These are phyloP conservation scores for Manis crassicaudata DNA, from an alignment of 2,797 vertebrate genomes.

Conservation along the genomic window DNA sequence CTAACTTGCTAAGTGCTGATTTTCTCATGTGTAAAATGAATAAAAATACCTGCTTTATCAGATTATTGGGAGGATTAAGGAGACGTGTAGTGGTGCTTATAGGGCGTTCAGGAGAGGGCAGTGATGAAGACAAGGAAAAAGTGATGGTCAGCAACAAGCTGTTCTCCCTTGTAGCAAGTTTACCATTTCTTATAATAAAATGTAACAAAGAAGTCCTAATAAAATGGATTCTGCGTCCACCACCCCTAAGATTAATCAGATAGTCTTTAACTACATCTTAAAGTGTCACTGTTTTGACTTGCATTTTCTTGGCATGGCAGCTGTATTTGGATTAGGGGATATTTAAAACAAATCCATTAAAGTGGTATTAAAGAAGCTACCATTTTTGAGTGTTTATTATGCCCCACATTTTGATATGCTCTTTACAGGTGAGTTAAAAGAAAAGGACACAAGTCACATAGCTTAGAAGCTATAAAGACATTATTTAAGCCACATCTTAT, in stretches of 20 bases:
- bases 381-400: background rate
- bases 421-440: background rate
- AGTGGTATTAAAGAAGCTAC: background rate
- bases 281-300: background rate
- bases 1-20: background rate
- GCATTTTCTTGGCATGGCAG: background rate
- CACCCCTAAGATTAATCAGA: background rate
- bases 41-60: background rate
- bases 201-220: background rate
- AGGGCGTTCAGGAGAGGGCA: background rate
- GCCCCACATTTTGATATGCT: background rate
- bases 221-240: background rate
- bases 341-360: background rate
- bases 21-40: background rate
- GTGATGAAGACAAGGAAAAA: background rate
- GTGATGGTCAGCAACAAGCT: background rate
- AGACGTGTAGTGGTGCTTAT: background rate
- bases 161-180: background rate
- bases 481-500: background rate
- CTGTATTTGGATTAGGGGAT: background rate
- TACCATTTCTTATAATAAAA: background rate
- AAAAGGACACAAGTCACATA: background rate
- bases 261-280: background rate
- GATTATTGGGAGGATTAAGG: background rate
- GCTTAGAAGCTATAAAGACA: background rate